These are phyloP conservation scores for Xanthorhoe designata DNA, from an alignment of 2,888 invertebrate species.

Conservation along the genomic window DNA sequence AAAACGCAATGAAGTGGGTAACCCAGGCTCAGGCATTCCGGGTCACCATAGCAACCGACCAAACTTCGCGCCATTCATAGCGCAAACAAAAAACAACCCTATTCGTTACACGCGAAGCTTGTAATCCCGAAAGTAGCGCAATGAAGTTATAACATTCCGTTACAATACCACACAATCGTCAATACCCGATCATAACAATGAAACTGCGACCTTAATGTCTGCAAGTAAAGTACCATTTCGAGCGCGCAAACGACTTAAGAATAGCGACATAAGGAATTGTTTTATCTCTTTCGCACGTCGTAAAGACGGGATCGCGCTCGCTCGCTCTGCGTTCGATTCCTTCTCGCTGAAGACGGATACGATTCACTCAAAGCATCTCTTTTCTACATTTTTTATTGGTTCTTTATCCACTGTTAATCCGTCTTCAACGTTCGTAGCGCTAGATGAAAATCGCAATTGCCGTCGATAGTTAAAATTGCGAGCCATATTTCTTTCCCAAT, in stretches of 20 bases:
- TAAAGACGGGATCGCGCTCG: slow-evolving; percentile 73
- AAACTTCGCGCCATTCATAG: slow-evolving; percentile 57
- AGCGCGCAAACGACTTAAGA: slow-evolving; percentile 79
- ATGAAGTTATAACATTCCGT: slow-evolving; percentile 83
- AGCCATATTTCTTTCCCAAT: slow-evolving; percentile 38
- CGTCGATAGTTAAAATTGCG: slow-evolving; percentile 37
- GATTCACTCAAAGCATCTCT: slow-evolving; percentile 79
- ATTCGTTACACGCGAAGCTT: slow-evolving; percentile 61
- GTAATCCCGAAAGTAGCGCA: slow-evolving; percentile 66
- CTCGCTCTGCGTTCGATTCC: slow-evolving; percentile 73
- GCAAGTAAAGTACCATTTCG: slow-evolving; percentile 77
- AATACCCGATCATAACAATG: slow-evolving; percentile 78
- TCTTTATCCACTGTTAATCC: slow-evolving; percentile 76
- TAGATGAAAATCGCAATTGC: slow-evolving; percentile 64
- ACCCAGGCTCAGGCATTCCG: slow-evolving; percentile 75
- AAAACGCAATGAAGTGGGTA: slow-evolving; percentile 70
- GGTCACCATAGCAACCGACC: slow-evolving; percentile 86
- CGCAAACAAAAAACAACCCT: slow-evolving; percentile 74
- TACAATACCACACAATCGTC: slow-evolving; percentile 75
- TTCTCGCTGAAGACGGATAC: slow-evolving; percentile 77
- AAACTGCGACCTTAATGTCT: slow-evolving; percentile 82
- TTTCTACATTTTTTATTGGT: slow-evolving; percentile 77
- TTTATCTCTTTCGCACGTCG: slow-evolving; percentile 84
- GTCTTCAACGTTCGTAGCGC: slow-evolving; percentile 78
- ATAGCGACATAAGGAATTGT: slow-evolving; percentile 84